A percentile compares a stretch with the other conserved stretches of the same genome.
Conservation (phyloP, 2,797 vertebrate genomes). For the Staurois parvus region DNA sequence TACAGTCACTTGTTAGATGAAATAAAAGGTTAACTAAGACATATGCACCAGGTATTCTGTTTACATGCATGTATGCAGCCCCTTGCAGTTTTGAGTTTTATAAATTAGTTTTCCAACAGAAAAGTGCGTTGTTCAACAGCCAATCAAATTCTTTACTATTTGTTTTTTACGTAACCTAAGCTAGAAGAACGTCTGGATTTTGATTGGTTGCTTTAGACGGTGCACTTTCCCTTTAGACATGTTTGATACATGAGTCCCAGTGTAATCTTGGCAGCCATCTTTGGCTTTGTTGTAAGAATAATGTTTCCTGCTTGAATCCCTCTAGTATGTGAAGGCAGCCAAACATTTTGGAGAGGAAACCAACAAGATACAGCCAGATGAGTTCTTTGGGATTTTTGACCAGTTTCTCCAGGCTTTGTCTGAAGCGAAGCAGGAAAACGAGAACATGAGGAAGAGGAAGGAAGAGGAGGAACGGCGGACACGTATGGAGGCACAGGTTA, state of each 20-base stretch:
- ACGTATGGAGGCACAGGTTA: constrained; percentile 95
- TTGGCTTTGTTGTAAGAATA: neutral
- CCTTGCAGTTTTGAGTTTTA: neutral
- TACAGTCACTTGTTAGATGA: constrained; percentile 33
- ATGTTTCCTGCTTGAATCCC: constrained; percentile 28
- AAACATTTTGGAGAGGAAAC: constrained; percentile 95
- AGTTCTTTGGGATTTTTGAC: constrained; percentile 99
- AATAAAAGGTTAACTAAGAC: constrained; percentile 17
- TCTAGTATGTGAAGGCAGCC: constrained; percentile 89
- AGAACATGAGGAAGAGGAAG: constrained; percentile 93
- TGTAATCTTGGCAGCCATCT: neutral
- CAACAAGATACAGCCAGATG: constrained; percentile 92
- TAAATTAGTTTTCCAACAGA: neutral
- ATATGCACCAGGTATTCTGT: neutral
- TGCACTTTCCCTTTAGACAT: neutral
- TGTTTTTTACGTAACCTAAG: no score
- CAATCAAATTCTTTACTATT: no score
- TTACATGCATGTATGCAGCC: neutral
- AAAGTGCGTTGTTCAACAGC: no score
- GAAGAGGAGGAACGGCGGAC: constrained; percentile 95
- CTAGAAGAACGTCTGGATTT: neutral
- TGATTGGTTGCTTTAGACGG: neutral
- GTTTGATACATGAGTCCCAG: neutral
- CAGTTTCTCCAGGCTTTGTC: constrained; percentile 94
- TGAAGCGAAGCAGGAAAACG: constrained; percentile 96